Base-by-base conservation (phyloP, 1,140 invertebrate genomes). In the Holcopasites calliopsidis region DNA sequence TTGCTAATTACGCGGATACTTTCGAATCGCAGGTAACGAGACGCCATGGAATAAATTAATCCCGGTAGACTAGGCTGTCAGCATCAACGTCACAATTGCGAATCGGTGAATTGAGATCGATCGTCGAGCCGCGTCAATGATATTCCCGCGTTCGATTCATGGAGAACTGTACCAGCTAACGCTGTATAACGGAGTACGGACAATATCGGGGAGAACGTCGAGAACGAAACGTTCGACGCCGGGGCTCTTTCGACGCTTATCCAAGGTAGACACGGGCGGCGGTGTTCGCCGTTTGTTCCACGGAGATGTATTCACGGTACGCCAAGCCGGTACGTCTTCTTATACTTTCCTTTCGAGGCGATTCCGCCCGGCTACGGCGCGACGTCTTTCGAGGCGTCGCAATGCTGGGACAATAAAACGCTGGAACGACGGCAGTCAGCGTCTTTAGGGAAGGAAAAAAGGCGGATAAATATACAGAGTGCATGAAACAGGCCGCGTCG, bases 401-500 rank as follows among this genome's bases (percentile, higher is more conserved):
- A 18, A 74, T 31, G 38, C 23, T 38, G 31, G 28, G 71, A 74
- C 71, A 74, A 75, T 70, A 79, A 79, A 78, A 74, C 71, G 62
- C 26, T n/a, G 13, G 28, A 38, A 44, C 52, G 33, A 23, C 66
- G 49, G 33, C 72, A 47, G 52, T 54, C 65, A 66, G 42, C 65
- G 70, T 82, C 40, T 80, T 66, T 33, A 50, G 21, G 33, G 50
- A 65, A 66, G 21, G 50, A 33, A 26, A 74, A n/a, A 44, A 52
- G 71, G 28, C 40, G 71, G 71, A 74, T 74, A 74, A 74, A 74
- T 74, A 66, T 66, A 74, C 62, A 66, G 61, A 38, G 50, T 64
- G 42, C 57, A 74, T 57, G 57, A 74, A 74, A 74, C 55, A 66
- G 71, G 50, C 71, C 49, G 71, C 11, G 47, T 40, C 13, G 60